These are phyloP conservation scores for Acrocephalus arundinaceus DNA, from an alignment of 2,113 vertebrate genomes.

Conservation along the genomic window DNA sequence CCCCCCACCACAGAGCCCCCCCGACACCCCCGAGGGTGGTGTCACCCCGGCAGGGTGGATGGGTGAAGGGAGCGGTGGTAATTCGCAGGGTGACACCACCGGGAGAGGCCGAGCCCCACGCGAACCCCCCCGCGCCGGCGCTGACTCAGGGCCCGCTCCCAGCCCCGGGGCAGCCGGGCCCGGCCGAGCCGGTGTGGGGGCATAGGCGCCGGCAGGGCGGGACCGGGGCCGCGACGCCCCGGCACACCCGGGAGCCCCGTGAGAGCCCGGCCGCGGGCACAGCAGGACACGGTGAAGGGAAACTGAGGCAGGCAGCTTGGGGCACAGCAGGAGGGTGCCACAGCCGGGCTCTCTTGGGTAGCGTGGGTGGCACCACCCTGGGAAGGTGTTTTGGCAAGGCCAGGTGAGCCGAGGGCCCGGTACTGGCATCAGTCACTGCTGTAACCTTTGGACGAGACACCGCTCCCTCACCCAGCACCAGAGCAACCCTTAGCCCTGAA, in stretches of 20 bases:
- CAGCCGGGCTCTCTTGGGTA: not conserved
- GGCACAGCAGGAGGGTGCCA: accelerated
- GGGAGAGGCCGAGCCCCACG: not conserved
- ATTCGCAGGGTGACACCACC: not conserved
- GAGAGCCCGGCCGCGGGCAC: not conserved
- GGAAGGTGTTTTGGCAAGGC: not conserved
- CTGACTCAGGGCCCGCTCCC: constrained; percentile 16
- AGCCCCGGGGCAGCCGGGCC: not conserved
- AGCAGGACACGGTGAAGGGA: not conserved
- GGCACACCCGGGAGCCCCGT: not conserved
- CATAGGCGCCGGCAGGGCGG: not conserved
- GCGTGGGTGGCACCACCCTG: not conserved
- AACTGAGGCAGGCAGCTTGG: not conserved
- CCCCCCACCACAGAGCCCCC: accelerated
- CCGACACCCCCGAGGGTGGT: accelerated
- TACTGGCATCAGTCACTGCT: not conserved
- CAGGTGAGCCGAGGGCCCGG: accelerated
- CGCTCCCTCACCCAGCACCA: not conserved
- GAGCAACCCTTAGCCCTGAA: not conserved
- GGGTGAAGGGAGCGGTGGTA: not conserved
- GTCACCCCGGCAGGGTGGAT: not conserved
- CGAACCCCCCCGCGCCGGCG: not conserved
- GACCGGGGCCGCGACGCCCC: not conserved
- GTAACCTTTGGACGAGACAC: not conserved
- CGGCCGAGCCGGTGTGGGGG: not conserved